A percentile compares a stretch with the other conserved stretches of the same genome.
phyloP scores from a whole-genome alignment of 2,888 invertebrate species.

The Apamea monoglypha region DNA sequence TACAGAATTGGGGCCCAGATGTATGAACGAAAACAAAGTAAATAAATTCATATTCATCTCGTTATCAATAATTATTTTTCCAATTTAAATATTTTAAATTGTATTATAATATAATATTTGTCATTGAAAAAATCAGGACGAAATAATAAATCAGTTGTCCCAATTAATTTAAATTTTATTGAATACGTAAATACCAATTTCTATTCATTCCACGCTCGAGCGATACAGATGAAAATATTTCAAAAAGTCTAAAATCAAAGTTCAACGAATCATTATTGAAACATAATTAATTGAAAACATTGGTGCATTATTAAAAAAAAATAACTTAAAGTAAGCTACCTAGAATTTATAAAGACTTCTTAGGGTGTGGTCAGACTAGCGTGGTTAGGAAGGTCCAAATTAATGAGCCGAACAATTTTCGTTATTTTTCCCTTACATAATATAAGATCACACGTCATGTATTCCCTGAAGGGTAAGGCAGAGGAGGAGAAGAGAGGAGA shows the following conservation, averaged over 20 bases:
- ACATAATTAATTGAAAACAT: slow-evolving; percentile 41
- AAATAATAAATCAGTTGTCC: slow-evolving; percentile 32
- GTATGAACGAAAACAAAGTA: no score
- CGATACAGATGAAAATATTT: slow-evolving; percentile 46
- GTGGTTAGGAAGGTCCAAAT: background rate
- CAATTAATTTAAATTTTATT: slow-evolving; percentile 48
- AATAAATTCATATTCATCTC: no score
- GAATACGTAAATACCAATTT: slow-evolving; percentile 24
- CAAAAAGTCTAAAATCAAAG: slow-evolving; percentile 24
- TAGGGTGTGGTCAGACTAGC: background rate
- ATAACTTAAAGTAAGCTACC: background rate
- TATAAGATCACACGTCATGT: no score
- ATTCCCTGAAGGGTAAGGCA: no score
- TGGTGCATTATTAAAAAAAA: slow-evolving; percentile 32
- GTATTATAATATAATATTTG: background rate
- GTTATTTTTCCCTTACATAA: background rate
- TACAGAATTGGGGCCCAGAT: no score
- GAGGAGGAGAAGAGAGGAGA: no score
- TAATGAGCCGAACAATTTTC: background rate
- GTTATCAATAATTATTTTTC: no score
- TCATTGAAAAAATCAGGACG: slow-evolving; percentile 1
- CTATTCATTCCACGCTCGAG: slow-evolving; percentile 40
- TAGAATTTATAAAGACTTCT: slow-evolving; percentile 12
- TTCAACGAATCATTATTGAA: slow-evolving; percentile 39
- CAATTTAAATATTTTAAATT: background rate